Evolutionary conservation across 2,797 vertebrate genomes (phyloP), one percentile per base, ranked within the genome.

Genomic region (Malacoctenus gilli): DNA sequence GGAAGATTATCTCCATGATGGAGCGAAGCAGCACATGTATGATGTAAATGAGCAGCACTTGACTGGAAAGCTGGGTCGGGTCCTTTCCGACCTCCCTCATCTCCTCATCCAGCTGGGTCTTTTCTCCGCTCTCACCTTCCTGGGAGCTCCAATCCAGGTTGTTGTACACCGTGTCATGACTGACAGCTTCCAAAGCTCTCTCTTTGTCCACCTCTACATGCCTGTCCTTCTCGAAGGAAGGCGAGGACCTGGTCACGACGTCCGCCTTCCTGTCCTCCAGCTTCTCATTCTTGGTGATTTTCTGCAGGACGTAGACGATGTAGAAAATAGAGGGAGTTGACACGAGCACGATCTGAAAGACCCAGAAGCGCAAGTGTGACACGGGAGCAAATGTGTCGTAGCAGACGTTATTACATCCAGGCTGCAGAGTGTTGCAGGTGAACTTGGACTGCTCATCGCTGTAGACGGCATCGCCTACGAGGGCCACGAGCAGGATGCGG

Each of bases 301-400:
- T 90, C 57, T 92, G 83, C 48, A 90, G 59, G 14, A 91, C 87
- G 4, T 85, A 90, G 4, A 89, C 69, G 0, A 89, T 80, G 61
- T 83, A 91, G 78, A 91, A 91, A 67, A 84, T 84, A 4, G 89
- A 89, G 5, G 88, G 84, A 0, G 77, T 87, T 50, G 87, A 91
- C 32, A 90, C 87, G 0, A 89, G 83, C 15, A 91, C 83, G 13
- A 92, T 91, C 70, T 91, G 89, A 62, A 92, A 90, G 61, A 92
- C 87, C 89, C 91, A 91, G 49, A 91, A 92, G 34, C 89, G 85
- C 38, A 91, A 66, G 57, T 90, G 90, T 7, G 87, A 92, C 41
- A 89, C 84, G 0, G 81, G 87, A 11, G 77, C 85, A 38, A 92
- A 89, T 0, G 77, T 83, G 74, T 89, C 75, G 2, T 85, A 90